Evolutionary conservation across 30 jellyfish, hydroid and myxozoan species (phyloP).

Genomic region (Euphysa ruthae): DNA sequence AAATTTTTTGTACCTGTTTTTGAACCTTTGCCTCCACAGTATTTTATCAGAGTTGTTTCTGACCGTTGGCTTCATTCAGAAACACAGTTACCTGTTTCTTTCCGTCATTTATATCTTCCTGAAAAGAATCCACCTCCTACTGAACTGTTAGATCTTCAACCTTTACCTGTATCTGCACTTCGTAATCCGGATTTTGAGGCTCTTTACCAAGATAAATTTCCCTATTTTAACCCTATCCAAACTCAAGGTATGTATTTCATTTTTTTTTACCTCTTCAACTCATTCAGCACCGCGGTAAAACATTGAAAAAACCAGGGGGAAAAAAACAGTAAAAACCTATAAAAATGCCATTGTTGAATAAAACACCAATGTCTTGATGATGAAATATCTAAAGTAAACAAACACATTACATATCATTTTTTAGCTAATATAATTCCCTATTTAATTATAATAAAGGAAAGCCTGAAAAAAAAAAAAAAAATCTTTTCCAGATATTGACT

Average conservation of each 20-base stretch:
- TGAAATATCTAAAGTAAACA: too few relatives aligned
- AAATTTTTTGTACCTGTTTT: conserved; percentile 94
- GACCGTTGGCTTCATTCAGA: conserved; percentile 98
- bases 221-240: conserved; percentile 93
- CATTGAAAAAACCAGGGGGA: too few relatives aligned
- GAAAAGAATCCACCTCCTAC: conserved; percentile 99
- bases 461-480: too few relatives aligned
- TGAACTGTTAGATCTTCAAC: conserved; percentile 89
- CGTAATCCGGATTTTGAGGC: conserved; percentile 86
- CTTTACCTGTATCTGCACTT: conserved; percentile 89
- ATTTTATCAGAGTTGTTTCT: conserved; percentile 86
- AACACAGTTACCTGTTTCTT: conserved; percentile 91
- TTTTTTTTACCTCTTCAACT: too few relatives aligned
- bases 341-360: too few relatives aligned
- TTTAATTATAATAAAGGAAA: too few relatives aligned
- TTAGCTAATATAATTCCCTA: too few relatives aligned
- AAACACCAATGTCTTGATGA: too few relatives aligned
- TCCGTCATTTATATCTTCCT: conserved; percentile 80
- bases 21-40: conserved; percentile 98
- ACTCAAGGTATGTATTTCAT: conserved; percentile 87
- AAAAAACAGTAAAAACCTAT: too few relatives aligned
- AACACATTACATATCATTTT: too few relatives aligned
- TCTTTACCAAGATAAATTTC: conserved; percentile 68
- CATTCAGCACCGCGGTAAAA: too few relatives aligned
- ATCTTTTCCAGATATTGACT: too few relatives aligned